These are phyloP conservation scores for Pomatostomus ruficeps DNA, from an alignment of 2,113 vertebrate genomes.

Conservation along the genomic window DNA sequence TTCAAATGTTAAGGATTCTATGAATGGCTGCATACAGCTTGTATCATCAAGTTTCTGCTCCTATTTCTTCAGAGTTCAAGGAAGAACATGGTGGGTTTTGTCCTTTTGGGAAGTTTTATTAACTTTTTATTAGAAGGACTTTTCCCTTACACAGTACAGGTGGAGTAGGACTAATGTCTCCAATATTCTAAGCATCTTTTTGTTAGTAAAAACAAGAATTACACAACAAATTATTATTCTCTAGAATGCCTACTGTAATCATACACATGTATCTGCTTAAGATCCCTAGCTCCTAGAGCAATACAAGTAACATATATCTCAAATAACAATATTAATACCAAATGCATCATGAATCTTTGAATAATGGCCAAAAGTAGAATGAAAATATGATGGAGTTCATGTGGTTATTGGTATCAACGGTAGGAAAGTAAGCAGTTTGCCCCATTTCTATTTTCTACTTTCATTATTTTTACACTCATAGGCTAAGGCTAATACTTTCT, in stretches of 20 bases:
- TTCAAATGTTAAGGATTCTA: neutral
- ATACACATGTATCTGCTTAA: neutral
- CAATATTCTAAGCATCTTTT: neutral
- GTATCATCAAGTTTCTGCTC: neutral
- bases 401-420: neutral
- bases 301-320: neutral
- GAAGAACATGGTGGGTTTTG: neutral
- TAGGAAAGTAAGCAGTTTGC: neutral
- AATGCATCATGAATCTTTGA: neutral
- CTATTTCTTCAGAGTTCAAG: neutral
- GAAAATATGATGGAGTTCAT: neutral
- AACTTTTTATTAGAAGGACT: neutral
- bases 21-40: neutral
- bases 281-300: neutral
- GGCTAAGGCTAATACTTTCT: neutral
- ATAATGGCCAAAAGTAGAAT: neutral
- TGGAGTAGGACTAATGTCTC: neutral
- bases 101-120: neutral
- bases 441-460: neutral
- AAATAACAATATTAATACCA: neutral
- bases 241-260: neutral
- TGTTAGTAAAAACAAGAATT: neutral
- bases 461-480: neutral
- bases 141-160: neutral
- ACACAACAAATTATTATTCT: neutral